Evolutionary conservation across 2,888 invertebrate genomes (phyloP).

Genomic region (Meghimatium bilineatum): DNA sequence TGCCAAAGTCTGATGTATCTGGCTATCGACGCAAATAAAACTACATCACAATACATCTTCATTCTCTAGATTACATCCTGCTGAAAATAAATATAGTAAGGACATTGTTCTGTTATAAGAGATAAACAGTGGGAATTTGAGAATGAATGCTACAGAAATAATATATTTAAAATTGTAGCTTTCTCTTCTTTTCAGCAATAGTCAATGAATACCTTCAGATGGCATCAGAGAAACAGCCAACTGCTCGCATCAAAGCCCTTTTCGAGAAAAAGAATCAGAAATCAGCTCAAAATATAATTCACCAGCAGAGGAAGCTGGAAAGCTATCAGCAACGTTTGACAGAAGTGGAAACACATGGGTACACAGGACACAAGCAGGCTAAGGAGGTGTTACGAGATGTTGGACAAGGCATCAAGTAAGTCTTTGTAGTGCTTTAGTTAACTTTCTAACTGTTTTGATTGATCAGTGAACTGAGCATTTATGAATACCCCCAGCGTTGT

Average conservation of each 20-base stretch:
- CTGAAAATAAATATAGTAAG: no score
- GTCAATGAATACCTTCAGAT: slow-evolving; percentile 96
- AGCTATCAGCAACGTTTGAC: slow-evolving; percentile 90
- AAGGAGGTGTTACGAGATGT: slow-evolving; percentile 93
- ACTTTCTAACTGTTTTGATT: background rate
- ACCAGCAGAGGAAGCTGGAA: slow-evolving; percentile 94
- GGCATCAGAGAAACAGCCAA: slow-evolving; percentile 91
- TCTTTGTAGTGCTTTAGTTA: slow-evolving; percentile 60
- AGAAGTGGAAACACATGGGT: slow-evolving; percentile 87
- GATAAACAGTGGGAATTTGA: no score
- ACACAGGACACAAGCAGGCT: slow-evolving; percentile 86
- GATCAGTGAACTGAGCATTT: no score
- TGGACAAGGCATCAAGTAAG: slow-evolving; percentile 95
- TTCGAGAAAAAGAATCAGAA: slow-evolving; percentile 99
- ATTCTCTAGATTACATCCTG: no score
- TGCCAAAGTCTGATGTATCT: no score
- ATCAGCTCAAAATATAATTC: slow-evolving; percentile 94
- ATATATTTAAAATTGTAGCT: no score
- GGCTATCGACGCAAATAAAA: no score
- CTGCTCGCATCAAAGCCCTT: slow-evolving; percentile 92
- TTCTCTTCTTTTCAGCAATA: slow-evolving; percentile 84
- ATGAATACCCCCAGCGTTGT: no score
- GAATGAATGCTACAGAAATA: no score
- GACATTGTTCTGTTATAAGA: no score
- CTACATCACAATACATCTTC: no score